Conservation (phyloP, 2,888 invertebrate genomes). For the Linnaemya vulpina region DNA sequence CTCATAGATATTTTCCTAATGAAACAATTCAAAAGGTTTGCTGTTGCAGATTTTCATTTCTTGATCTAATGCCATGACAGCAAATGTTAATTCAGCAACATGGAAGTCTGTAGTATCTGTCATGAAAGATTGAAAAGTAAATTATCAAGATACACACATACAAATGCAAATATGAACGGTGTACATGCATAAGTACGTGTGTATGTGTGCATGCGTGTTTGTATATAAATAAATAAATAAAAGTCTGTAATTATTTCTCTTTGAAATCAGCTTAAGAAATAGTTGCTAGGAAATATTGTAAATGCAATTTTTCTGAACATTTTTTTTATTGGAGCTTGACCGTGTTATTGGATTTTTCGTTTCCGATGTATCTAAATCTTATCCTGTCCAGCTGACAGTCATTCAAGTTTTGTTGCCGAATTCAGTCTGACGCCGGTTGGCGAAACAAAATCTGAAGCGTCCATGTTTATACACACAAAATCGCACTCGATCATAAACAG, state of each 20-base stretch:
- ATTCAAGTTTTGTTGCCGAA: too few relatives aligned
- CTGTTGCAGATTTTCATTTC: constrained; percentile 13
- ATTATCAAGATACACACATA: constrained; percentile 4
- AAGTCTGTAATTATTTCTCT: background rate
- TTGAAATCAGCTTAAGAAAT: constrained; percentile 14
- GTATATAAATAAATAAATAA: constrained; percentile 15
- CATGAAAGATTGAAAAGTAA: constrained; percentile 41
- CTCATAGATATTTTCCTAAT: constrained; percentile 37
- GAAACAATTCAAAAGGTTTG: constrained; percentile 42
- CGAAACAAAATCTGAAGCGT: too few relatives aligned
- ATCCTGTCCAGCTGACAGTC: too few relatives aligned
- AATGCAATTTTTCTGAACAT: background rate
- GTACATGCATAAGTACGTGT: background rate
- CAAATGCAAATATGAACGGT: too few relatives aligned
- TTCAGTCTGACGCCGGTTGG: too few relatives aligned
- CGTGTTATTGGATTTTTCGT: too few relatives aligned
- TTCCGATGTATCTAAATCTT: too few relatives aligned
- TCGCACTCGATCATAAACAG: too few relatives aligned
- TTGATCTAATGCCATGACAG: constrained; percentile 53
- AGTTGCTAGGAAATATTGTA: background rate
- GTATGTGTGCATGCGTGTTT: too few relatives aligned
- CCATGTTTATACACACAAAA: too few relatives aligned
- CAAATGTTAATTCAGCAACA: constrained; percentile 55
- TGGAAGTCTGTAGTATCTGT: constrained; percentile 44
- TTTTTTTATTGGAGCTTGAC: too few relatives aligned